A percentile compares a stretch with the other conserved stretches of the same genome.
Evolutionary conservation across 1,140 invertebrate genomes (phyloP).

Genomic region (Trichoplusia ni): DNA sequence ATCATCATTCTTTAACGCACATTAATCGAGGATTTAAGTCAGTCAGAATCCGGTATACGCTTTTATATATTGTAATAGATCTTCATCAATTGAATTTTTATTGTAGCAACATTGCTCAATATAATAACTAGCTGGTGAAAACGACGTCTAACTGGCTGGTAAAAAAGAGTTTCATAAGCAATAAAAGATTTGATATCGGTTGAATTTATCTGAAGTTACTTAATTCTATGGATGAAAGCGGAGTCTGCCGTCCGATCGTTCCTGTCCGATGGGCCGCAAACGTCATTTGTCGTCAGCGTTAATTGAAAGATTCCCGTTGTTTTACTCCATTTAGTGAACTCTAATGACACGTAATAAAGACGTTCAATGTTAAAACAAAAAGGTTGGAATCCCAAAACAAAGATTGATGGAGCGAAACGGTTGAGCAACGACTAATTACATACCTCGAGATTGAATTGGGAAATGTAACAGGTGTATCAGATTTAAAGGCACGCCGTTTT

Average conservation of each 20-base stretch:
- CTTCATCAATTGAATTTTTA: not conserved
- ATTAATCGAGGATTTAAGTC: not conserved
- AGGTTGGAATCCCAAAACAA: conserved; percentile 29
- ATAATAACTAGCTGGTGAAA: not conserved
- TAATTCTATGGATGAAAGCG: conserved; percentile 17
- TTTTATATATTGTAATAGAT: conserved; percentile 1
- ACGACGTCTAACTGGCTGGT: not conserved
- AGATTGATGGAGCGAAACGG: conserved; percentile 17
- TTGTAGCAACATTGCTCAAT: conserved; percentile 2
- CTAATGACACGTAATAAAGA: conserved; percentile 38
- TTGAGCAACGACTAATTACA: conserved; percentile 18
- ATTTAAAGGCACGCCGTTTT: too few species aligned
- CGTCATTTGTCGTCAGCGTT: conserved; percentile 43
- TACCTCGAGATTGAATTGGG: conserved; percentile 15
- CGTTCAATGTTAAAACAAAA: conserved; percentile 27
- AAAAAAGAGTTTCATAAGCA: not conserved
- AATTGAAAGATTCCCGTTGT: conserved; percentile 44
- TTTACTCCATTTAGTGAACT: conserved; percentile 27
- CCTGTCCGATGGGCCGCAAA: conserved; percentile 46
- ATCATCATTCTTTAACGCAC: conserved; percentile 6
- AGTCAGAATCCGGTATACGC: not conserved
- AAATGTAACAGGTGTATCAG: conserved; percentile 19
- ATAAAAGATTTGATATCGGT: conserved; percentile 11
- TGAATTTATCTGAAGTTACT: conserved; percentile 9
- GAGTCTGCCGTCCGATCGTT: conserved; percentile 26